Evolutionary conservation across 2,888 invertebrate genomes (phyloP), one percentile per base, ranked within the genome.

Genomic region (Caenorhabditis parvicauda): DNA sequence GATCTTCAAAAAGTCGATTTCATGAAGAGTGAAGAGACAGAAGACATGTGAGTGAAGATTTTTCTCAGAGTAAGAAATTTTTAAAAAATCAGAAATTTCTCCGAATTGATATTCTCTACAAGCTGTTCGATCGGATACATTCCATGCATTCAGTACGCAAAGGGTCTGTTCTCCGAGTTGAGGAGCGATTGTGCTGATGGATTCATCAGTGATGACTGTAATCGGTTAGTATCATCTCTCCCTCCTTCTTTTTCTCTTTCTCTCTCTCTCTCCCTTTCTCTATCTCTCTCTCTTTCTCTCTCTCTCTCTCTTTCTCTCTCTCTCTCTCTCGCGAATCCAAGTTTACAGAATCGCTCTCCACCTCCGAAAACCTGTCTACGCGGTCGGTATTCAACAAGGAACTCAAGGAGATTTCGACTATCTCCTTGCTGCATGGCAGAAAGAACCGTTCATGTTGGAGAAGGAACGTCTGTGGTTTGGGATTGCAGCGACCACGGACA

Each of bases 331-430:
- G 14, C 24, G 2, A 43, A 24, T 45, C n/a, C 37, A 37, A 14
- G n/a, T 35, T 43, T 63, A 45, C 43, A 74, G 72, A 47, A 69
- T 74, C 21, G 57, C 63, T 4, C 46, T 48, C 7, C 59, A 62
- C 39, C 35, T 70, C 0, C 59, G 70, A 12, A 27, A 45, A 12
- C 49, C 53, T 14, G 47, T 71, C 9, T 74, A 74, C 38, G 21
- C 57, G 2, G 47, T 71, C 9, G 72, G 66, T 1, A 61, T 70
- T 7, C 57, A 52, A 14, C 37, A 62, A 28, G 75, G 75, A 35
- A 52, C 54, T 12, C 46, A 59, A 17, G 63, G 64, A 7, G 64
- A 64, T 19, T 75, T 73, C 42, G 62, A 67, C 12, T 75, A 67
- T 45, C 29, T 75, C 9, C 56, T 51, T 39, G 49, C 54, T 19